Evolutionary conservation across 2,797 vertebrate species (phyloP).

Genomic region (Emydoidea blandingii): DNA sequence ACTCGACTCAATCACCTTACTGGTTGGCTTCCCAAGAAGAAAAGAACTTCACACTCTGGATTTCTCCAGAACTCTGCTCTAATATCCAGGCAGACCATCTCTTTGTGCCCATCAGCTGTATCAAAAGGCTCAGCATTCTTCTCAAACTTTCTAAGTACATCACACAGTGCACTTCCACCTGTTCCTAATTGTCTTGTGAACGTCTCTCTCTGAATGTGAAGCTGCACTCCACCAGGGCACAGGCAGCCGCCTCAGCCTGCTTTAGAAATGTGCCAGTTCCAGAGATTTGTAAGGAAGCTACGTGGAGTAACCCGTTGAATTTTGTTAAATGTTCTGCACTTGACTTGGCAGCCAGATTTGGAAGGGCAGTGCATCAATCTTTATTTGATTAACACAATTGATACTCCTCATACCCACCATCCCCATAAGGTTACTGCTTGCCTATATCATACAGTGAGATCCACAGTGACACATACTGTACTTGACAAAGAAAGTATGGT

Average conservation of each 20-base stretch:
- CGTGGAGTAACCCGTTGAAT: background rate
- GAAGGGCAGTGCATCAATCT: background rate
- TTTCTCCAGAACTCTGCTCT: no score
- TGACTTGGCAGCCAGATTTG: background rate
- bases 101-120: no score
- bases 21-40: no score
- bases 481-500: background rate
- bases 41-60: no score
- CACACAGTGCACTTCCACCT: no score
- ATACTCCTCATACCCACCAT: background rate
- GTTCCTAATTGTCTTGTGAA: no score
- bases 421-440: background rate
- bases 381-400: background rate
- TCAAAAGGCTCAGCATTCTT: no score
- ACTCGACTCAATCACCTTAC: no score
- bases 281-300: background rate
- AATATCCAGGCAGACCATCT: no score
- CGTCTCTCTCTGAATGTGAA: background rate
- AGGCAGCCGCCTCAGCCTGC: background rate
- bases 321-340: background rate
- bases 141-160: no score
- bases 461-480: background rate
- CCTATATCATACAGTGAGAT: background rate
- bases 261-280: background rate
- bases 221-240: background rate